Percentiles rank a stretch among this genome's conserved stretches.
Conservation (phyloP, 1,140 invertebrate genomes). For the Temnothorax longispinosus region DNA sequence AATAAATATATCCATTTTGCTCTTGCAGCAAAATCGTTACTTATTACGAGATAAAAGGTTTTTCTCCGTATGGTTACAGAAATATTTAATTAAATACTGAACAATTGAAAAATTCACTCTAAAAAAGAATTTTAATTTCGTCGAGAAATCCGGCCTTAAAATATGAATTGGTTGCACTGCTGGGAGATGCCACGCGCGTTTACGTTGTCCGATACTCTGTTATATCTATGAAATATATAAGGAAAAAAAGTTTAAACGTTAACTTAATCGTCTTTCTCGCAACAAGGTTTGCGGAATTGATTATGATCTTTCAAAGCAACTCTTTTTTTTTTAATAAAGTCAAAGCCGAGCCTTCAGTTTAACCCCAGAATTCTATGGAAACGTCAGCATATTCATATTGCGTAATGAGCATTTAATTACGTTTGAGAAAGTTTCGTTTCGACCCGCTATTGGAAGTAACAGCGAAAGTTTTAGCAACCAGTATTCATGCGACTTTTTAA, state of each 20-base stretch:
- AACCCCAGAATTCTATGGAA: background rate
- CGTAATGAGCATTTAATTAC: slow-evolving; percentile 35
- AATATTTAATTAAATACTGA: slow-evolving; percentile 4
- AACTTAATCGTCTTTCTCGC: slow-evolving; percentile 17
- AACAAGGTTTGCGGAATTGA: background rate
- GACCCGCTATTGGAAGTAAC: slow-evolving; percentile 26
- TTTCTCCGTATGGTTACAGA: background rate
- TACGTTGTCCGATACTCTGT: background rate
- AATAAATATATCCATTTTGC: background rate
- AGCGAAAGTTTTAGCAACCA: slow-evolving; percentile 40
- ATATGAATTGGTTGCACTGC: background rate
- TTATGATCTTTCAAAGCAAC: background rate
- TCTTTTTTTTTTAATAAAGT: background rate
- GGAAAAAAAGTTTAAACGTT: background rate
- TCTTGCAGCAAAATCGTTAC: background rate
- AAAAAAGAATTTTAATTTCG: background rate
- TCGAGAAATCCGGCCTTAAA: background rate
- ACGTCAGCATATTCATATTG: slow-evolving; percentile 28
- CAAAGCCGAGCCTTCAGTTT: background rate
- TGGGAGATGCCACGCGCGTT: background rate
- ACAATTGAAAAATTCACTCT: background rate
- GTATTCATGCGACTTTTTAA: slow-evolving; percentile 9
- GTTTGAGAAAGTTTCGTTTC: slow-evolving; percentile 49
- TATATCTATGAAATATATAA: background rate
- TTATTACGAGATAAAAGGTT: background rate